Base-by-base conservation (phyloP, 1,140 invertebrate genomes). In the Phenacoccus solenopsis region DNA sequence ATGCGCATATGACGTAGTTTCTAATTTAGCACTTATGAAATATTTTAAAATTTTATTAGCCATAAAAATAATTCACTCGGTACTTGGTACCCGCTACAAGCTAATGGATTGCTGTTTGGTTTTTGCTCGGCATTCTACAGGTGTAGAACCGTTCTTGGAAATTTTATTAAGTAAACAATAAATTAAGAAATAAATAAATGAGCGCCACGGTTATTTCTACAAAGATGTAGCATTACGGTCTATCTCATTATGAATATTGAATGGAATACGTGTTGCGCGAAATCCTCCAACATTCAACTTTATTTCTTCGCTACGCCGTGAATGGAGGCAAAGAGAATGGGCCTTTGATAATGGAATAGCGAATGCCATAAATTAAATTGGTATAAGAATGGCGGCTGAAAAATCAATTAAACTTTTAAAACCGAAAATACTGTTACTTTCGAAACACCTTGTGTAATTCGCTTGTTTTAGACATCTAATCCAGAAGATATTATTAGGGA, bases 381-480 rank as follows among this genome's bases (percentile, higher is more conserved):
- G 20, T 49, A n/a, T 49, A 49, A 49, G 38, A 49, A 49, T 49
- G 20, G 30, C n/a, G 16, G 38, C 20, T 2, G 38, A 49, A 49
- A 49, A 49, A 49, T 49, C 38, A 49, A 49, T 49, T 49, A 49
- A 49, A n/a, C 38, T n/a, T 49, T 2, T 49, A 49, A 16, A 2
- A 16, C 38, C 38, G 16, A 49, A 16, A 64, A 64, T 24, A 64
- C 22, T 24, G 9, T 25, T 5, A 64, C 59, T 64, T 64, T 64
- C 59, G 59, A 64, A 64, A 64, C 59, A 64, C 22, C 59, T 64
- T 25, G 22, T 25, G 59, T 64, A 25, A 25, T 64, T 24, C 9
- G 21, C 25, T 64, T 64, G 59, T 64, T 64, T 64, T 64, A 24
- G 25, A 64, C 21, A 24, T 64, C 12, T 64, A 24, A 25, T 64